Base-by-base conservation (phyloP, 2,888 invertebrate species). In the Hartigia nigra region DNA sequence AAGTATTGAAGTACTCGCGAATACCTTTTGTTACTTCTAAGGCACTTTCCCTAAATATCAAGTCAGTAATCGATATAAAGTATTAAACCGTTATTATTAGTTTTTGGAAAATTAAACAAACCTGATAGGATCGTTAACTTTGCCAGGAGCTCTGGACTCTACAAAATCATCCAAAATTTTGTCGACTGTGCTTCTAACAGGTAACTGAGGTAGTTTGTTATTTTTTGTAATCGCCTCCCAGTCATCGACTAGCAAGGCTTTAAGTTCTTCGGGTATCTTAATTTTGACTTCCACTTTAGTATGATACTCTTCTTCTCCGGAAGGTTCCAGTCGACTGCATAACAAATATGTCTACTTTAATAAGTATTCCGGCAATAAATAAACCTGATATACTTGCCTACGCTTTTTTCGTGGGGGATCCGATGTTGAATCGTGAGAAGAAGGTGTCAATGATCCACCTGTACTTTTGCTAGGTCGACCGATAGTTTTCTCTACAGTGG, bases 171-270 rank as follows among this genome's bases (percentile, higher is more conserved):
- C 96, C 1, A 98, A 93, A 77, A 99, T 97, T 86, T 96, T 95
- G 81, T 97, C 95, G 0, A 98, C 98, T 0, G 96, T 96, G 70
- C 95, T 93, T 89, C 96, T 96, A 35, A 97, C 96, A 0, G 98
- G 98, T 34, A 98, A 91, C 77, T 95, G 95, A 11, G 95, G 94
- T 12, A 97, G 92, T 92, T 98, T 97, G 89, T 97, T 96, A 88
- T 98, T 97, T 34, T 97, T 93, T 0, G 95, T 96, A 79, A 99
- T 95, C 0, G 97, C 95, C 89, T 98, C 98, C 96, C 97, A 98
- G 91, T 99, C 99, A 91, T 99, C 98, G 0, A 98, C 97, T 0
- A 99, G 93, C 94, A 97, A 97, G 5, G 96, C 96, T 91, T 98
- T 98, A 4, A 99, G 92, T 89, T 98, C 97, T 88, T 99, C 98